Evolutionary conservation across 2,888 invertebrate species (phyloP).

Genomic region (Lithosia quadra): DNA sequence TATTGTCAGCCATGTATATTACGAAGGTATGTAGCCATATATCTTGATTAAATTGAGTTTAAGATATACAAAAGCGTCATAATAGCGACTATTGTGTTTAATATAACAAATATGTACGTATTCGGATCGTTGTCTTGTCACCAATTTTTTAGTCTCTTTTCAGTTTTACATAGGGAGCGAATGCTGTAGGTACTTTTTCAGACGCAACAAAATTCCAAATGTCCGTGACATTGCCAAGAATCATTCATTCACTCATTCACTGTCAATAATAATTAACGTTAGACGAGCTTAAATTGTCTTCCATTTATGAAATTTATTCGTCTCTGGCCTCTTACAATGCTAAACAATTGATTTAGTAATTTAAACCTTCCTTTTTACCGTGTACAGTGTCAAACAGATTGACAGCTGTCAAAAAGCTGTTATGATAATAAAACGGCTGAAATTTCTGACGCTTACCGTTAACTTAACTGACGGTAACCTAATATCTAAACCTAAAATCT

Average conservation of each 20-base stretch:
- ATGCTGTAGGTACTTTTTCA: too few relatives aligned
- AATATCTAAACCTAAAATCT: not conserved
- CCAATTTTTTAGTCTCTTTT: too few relatives aligned
- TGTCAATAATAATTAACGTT: too few relatives aligned
- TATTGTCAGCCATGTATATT: not conserved
- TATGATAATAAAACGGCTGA: not conserved
- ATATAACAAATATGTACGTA: too few relatives aligned
- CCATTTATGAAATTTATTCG: not conserved
- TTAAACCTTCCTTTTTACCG: not conserved
- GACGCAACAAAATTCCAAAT: too few relatives aligned
- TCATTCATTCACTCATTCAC: too few relatives aligned
- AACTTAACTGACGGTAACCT: not conserved
- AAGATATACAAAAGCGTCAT: not conserved
- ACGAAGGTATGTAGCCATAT: not conserved
- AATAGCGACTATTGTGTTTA: too few relatives aligned
- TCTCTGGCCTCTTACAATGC: not conserved
- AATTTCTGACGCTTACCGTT: slow-evolving; percentile 1
- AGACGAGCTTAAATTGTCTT: not conserved
- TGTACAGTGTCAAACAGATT: not conserved
- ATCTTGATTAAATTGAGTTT: slow-evolving; percentile 4
- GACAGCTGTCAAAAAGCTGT: slow-evolving; percentile 15
- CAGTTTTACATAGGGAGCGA: too few relatives aligned
- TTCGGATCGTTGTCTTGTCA: too few relatives aligned
- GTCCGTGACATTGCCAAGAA: too few relatives aligned
- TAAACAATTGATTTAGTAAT: not conserved